These are phyloP conservation scores for Phaonia tiefii DNA, from an alignment of 2,888 invertebrate genomes.

Conservation along the genomic window DNA sequence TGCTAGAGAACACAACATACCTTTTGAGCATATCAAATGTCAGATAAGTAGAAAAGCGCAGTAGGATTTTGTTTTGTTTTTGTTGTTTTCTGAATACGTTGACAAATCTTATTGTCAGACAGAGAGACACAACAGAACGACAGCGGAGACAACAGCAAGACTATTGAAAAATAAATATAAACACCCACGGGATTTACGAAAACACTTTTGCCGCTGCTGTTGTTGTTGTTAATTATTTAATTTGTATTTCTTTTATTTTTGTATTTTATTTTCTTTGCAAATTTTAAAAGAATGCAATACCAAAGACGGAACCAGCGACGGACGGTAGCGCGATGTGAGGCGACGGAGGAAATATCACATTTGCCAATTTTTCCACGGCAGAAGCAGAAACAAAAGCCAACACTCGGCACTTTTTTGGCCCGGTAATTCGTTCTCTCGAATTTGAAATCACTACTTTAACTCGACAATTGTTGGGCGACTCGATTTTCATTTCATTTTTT, in stretches of 20 bases:
- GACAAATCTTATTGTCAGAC: constrained; percentile 38
- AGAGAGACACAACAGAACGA: neutral
- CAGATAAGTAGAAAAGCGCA: constrained; percentile 21
- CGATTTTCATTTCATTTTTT: constrained; percentile 18
- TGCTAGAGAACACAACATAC: constrained; percentile 3
- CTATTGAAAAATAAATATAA: constrained; percentile 49
- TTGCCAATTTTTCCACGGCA: constrained; percentile 10
- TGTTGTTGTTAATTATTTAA: constrained; percentile 34
- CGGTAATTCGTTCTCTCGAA: neutral
- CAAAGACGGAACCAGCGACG: no score
- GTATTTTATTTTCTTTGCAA: constrained; percentile 27
- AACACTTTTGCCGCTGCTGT: constrained; percentile 41
- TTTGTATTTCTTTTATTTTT: constrained; percentile 36
- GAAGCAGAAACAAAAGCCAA: constrained; percentile 12
- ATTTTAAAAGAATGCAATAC: neutral
- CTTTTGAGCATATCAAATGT: constrained; percentile 33
- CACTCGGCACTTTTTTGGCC: constrained; percentile 12
- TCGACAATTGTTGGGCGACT: constrained; percentile 14
- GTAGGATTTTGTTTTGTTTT: constrained; percentile 18
- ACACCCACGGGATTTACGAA: constrained; percentile 58
- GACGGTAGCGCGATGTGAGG: neutral
- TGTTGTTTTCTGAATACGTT: constrained; percentile 54
- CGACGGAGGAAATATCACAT: constrained; percentile 8
- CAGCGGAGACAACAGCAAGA: constrained; percentile 12
- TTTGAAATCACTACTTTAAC: neutral